Percentiles rank a stretch among this genome's conserved stretches.
phyloP scores from a whole-genome alignment of 2,888 invertebrate genomes.

The Ichneumoninae sp. region DNA sequence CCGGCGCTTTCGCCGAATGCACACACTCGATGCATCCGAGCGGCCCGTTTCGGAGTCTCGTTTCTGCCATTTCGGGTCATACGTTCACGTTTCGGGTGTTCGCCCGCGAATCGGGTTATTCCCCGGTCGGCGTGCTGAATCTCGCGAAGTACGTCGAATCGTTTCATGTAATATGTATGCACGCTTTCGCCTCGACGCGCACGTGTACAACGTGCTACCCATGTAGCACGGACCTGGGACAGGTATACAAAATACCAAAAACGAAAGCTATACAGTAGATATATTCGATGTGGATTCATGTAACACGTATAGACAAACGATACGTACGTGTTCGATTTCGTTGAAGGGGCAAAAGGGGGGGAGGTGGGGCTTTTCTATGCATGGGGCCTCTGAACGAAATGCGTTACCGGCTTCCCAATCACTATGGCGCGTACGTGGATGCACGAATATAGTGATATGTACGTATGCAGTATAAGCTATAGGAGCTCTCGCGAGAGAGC shows the following conservation, averaged over 20 bases:
- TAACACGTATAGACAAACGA: conserved; percentile 60
- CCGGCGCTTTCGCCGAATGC: conserved; percentile 33
- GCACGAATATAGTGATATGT: conserved; percentile 44
- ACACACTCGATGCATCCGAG: conserved; percentile 31
- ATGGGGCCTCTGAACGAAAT: conserved; percentile 47
- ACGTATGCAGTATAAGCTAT: conserved; percentile 14
- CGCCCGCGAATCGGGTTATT: conserved; percentile 55
- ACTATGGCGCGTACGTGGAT: conserved; percentile 43
- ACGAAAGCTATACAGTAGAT: conserved; percentile 23
- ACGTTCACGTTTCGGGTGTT: conserved; percentile 47
- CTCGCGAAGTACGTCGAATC: conserved; percentile 52
- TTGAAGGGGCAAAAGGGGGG: not conserved
- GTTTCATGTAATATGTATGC: conserved; percentile 59
- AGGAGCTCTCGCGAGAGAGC: conserved; percentile 29
- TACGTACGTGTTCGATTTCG: conserved; percentile 58
- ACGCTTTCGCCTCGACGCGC: conserved; percentile 55
- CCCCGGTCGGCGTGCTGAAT: conserved; percentile 23
- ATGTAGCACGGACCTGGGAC: not conserved
- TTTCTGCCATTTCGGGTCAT: conserved; percentile 50
- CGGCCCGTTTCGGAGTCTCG: conserved; percentile 37
- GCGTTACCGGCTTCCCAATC: conserved; percentile 47
- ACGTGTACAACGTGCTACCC: conserved; percentile 40
- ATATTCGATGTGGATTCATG: conserved; percentile 54
- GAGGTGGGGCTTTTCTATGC: conserved; percentile 18
- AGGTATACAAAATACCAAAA: conserved; percentile 11